Base-by-base conservation (phyloP, 2,797 vertebrate genomes). In the Perdix hodgsoniae region DNA sequence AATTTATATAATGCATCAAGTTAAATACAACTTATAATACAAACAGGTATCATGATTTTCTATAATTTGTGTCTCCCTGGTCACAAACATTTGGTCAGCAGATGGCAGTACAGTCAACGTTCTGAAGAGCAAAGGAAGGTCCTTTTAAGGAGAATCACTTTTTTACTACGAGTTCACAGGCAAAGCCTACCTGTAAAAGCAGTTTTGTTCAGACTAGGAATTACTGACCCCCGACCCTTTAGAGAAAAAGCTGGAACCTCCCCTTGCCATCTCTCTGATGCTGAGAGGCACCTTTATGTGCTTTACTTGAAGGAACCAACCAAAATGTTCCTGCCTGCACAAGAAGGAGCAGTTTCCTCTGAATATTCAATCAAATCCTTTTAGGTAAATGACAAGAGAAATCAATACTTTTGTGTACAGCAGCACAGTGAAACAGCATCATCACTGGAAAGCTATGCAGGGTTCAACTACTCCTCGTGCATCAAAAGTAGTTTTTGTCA, bases 61-160 rank as follows among this genome's bases (percentile, higher is more conserved):
- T 42, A 1, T 19, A 37, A n/a, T 33, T 47, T n/a, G 18, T 11
- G n/a, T 31, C 44, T 44, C 50, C 17, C 44, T 35, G n/a, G 14
- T 0, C 50, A 42, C 19, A 45, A 64, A 24, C 35, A 27, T 15
- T 23, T 40, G 50, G 80, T 40, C 96, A 91, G 93, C 86, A 97
- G 96, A 82, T 94, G 96, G 96, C 96, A 96, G 64, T 91, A 72
- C 75, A 94, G 84, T 47, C 89, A 94, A 33, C 45, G n/a, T 35
- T 45, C 13, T 8, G 45, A 80, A 65, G 14, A 70, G 42, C 27
- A 54, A 71, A 74, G 54, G 65, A 73, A 87, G 31, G 37, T 45
- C 33, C 52, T 88, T 86, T 49, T 52, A 31, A 78, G 31, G 10
- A 83, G 27, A 50, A 45, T 10, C 18, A 5, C n/a, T 29, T 31